These are phyloP conservation scores for Hyles lineata DNA, from an alignment of 2,888 invertebrate genomes.

Conservation along the genomic window DNA sequence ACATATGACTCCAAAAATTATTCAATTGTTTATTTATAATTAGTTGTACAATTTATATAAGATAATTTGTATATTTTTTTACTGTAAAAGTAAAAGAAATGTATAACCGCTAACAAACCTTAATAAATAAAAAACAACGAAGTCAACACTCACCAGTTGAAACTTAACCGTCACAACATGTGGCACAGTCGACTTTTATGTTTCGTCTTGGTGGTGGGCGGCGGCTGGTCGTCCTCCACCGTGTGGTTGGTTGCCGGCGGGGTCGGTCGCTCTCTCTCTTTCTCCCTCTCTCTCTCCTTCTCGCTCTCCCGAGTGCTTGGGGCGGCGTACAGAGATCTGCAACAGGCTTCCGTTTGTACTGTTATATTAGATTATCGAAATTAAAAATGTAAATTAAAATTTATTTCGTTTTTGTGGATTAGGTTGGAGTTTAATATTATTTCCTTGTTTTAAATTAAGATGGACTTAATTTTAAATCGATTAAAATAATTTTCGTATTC, in stretches of 20 bases:
- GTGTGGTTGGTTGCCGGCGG: slow-evolving; percentile 48
- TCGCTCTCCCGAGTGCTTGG: slow-evolving; percentile 66
- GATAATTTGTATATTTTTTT: no score
- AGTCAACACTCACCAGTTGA: slow-evolving; percentile 69
- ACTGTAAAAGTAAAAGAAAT: no score
- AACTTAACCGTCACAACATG: slow-evolving; percentile 83
- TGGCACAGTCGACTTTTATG: slow-evolving; percentile 77
- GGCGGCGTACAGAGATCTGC: slow-evolving; percentile 81
- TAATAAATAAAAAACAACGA: neutral
- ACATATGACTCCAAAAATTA: no score
- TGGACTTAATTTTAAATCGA: no score
- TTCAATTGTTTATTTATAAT: no score
- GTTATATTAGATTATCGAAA: slow-evolving; percentile 59
- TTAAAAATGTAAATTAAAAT: slow-evolving; percentile 34
- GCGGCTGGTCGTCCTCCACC: slow-evolving; percentile 41
- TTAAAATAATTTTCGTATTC: neutral
- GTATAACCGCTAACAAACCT: no score
- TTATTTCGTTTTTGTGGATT: neutral
- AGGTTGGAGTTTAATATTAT: neutral
- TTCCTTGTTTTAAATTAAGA: neutral
- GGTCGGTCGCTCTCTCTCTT: slow-evolving; percentile 48
- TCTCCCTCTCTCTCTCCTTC: slow-evolving; percentile 57
- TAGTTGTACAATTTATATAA: no score
- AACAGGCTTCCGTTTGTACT: slow-evolving; percentile 73
- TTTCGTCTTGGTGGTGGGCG: slow-evolving; percentile 57